Evolutionary conservation across 1,140 invertebrate species (phyloP).

Genomic region (Probaryconus sp.): DNA sequence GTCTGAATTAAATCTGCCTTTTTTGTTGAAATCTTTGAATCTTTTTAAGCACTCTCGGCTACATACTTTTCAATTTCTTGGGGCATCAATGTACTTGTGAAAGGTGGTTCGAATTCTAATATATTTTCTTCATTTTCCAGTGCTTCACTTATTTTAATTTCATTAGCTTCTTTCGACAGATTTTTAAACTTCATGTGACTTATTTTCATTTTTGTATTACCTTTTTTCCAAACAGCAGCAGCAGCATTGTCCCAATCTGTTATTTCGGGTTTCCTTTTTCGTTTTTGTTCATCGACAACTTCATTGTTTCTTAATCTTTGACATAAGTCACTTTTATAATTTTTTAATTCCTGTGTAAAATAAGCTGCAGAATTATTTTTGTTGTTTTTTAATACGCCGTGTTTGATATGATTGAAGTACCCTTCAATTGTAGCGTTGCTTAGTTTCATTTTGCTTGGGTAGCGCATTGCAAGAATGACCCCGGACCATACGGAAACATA

Average conservation of each 20-base stretch:
- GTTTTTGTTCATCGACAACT: neutral
- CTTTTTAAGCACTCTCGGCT: too few relatives aligned
- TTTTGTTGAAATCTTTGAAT: too few relatives aligned
- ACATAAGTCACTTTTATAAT: slow-evolving; percentile 5
- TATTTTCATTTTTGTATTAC: neutral
- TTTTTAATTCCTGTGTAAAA: neutral
- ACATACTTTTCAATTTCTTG: too few relatives aligned
- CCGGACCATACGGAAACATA: neutral
- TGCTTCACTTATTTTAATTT: too few relatives aligned
- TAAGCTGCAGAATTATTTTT: neutral
- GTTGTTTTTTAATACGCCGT: neutral
- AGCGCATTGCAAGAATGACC: neutral
- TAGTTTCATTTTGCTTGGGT: neutral
- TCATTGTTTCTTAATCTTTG: neutral
- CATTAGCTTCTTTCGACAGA: neutral
- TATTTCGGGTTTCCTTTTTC: too few relatives aligned
- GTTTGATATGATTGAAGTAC: slow-evolving; percentile 8
- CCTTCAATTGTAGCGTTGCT: slow-evolving; percentile 18
- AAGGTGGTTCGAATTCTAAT: too few relatives aligned
- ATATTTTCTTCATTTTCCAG: too few relatives aligned
- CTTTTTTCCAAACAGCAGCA: neutral
- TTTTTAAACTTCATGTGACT: neutral
- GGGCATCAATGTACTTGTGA: too few relatives aligned
- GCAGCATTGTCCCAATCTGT: neutral
- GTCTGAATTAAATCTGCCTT: neutral